Evolutionary conservation across 2,888 invertebrate genomes (phyloP).

Genomic region (Sminthurinus aureus): DNA sequence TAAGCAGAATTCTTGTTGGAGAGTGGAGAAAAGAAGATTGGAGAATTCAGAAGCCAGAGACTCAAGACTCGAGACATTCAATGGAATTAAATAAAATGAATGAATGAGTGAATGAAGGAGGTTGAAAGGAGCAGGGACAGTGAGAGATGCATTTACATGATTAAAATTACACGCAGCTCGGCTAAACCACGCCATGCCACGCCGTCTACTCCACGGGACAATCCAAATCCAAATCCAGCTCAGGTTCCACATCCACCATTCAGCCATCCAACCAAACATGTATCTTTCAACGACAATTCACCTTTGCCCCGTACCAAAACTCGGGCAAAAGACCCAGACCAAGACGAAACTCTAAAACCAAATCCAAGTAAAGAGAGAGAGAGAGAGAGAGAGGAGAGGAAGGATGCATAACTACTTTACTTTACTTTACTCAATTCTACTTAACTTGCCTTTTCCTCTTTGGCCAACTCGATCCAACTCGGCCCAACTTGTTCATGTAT

Average conservation of each 20-base stretch:
- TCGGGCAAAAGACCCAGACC: background rate
- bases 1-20: background rate
- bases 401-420: slow-evolving; percentile 20
- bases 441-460: slow-evolving; percentile 17
- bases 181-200: slow-evolving; percentile 1
- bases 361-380: background rate
- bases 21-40: background rate
- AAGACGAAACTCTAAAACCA: background rate
- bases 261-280: background rate
- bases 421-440: slow-evolving; percentile 8
- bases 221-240: background rate
- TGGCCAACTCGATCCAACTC: background rate
- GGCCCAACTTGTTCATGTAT: slow-evolving; percentile 18
- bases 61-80: slow-evolving; percentile 31
- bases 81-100: slow-evolving; percentile 47
- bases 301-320: slow-evolving; percentile 5
- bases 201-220: background rate
- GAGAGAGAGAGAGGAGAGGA: background rate
- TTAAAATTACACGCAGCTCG: slow-evolving; percentile 55
- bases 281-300: slow-evolving; percentile 13
- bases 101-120: slow-evolving; percentile 49
- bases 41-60: too few relatives aligned
- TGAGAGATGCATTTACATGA: slow-evolving; percentile 60
- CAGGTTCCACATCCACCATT: background rate
- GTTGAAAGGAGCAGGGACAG: slow-evolving; percentile 49